These are phyloP conservation scores for Aldrovandia affinis DNA, from an alignment of 2,797 vertebrate genomes.

Conservation along the genomic window DNA sequence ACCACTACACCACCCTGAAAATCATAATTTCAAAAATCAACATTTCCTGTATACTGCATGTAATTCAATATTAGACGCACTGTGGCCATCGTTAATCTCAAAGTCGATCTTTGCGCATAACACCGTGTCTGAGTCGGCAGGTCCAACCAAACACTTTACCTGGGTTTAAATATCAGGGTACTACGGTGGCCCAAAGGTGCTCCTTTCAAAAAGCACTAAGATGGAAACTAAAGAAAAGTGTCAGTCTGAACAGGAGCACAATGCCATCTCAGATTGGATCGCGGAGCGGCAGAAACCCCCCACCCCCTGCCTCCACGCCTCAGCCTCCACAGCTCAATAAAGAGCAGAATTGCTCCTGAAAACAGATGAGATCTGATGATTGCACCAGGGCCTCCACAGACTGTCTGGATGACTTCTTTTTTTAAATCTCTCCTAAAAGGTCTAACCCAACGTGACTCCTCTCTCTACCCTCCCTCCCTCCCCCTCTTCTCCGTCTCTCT, in stretches of 20 bases:
- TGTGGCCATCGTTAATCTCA: background rate
- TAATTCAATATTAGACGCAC: background rate
- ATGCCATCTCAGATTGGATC: background rate
- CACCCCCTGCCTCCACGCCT: background rate
- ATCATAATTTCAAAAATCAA: too few relatives aligned
- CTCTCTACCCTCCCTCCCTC: slow-evolving; percentile 46
- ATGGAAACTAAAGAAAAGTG: too few relatives aligned
- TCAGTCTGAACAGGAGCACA: too few relatives aligned
- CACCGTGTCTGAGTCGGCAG: background rate
- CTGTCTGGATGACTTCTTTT: slow-evolving; percentile 80
- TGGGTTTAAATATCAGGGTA: background rate
- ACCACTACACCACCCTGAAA: too few relatives aligned
- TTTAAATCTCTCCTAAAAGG: slow-evolving; percentile 69
- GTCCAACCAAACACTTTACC: background rate
- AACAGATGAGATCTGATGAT: slow-evolving; percentile 80
- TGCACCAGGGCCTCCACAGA: slow-evolving; percentile 66
- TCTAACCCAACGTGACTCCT: slow-evolving; percentile 48
- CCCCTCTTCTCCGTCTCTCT: background rate
- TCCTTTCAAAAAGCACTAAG: too few relatives aligned
- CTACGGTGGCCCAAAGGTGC: background rate
- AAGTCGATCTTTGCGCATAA: background rate
- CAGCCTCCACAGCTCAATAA: slow-evolving; percentile 24
- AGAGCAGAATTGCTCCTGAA: slow-evolving; percentile 74
- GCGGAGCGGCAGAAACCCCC: background rate
- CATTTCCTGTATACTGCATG: background rate